Conservation (phyloP, 1,140 invertebrate species). For the Cryptotermes secundus region DNA sequence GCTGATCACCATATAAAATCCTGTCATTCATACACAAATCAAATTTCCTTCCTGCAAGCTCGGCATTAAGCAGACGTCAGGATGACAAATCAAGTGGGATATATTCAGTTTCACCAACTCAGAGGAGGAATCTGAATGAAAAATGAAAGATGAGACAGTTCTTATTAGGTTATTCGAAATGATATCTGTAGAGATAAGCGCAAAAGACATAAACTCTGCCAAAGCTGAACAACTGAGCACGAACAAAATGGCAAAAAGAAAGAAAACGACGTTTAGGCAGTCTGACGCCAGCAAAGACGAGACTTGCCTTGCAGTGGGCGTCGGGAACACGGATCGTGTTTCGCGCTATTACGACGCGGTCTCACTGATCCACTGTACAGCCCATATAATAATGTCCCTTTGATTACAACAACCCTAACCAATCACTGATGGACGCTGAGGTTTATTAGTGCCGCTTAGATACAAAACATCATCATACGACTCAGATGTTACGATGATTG, state of each 20-base stretch:
- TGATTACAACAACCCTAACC: too few species aligned
- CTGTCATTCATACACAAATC: slow-evolving; percentile 5
- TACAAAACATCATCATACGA: too few species aligned
- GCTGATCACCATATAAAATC: background rate
- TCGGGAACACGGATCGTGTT: too few species aligned
- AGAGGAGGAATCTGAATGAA: background rate
- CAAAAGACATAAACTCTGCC: background rate
- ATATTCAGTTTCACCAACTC: background rate
- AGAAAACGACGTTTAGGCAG: background rate
- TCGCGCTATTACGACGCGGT: too few species aligned
- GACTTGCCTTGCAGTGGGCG: too few species aligned
- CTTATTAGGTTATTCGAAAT: slow-evolving; percentile 10
- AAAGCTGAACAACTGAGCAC: background rate
- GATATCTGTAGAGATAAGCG: background rate
- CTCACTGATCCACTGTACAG: too few species aligned
- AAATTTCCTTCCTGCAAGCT: slow-evolving; percentile 16
- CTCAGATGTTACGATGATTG: too few species aligned
- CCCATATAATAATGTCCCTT: too few species aligned
- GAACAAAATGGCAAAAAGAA: background rate
- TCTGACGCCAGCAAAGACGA: background rate
- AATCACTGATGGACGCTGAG: too few species aligned
- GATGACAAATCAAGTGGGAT: slow-evolving; percentile 1
- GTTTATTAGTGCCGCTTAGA: too few species aligned
- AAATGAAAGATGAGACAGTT: slow-evolving; percentile 6
- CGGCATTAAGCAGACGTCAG: slow-evolving; percentile 12